Base-by-base conservation (phyloP, 2,113 vertebrate species). In the Gulo gulo region DNA sequence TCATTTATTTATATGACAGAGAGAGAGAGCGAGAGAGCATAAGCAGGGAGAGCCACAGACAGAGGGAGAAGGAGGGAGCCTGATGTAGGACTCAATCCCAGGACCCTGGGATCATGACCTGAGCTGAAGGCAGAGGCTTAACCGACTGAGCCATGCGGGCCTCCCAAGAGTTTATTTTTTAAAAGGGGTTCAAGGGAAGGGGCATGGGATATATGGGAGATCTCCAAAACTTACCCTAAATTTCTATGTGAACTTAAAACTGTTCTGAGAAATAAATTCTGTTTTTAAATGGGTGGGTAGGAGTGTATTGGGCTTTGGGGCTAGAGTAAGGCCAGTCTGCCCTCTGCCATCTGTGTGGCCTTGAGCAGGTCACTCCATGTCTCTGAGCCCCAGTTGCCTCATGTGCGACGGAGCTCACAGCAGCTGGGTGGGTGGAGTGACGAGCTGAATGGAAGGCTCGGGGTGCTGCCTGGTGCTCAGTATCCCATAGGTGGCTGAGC, bases 391-490 rank as follows among this genome's bases (percentile, higher is more conserved):
- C 57, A 11, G 39, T 6, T 47, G 45, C 59, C 69, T 69, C 42
- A 8, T 14, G 31, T 50, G 20, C n/a, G 59, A 95, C 20, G 74
- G 26, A 34, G 18, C 74, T 67, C 18, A 14, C 31, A n/a, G 85
- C 12, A 8, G 4, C 7, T 69, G 42, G 4, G 29, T 26, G 34
- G 74, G 2, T 4, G 42, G 10, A 7, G 7, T 26, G 36, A 63
- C 79, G 29, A 0, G 39, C 16, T 29, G 7, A 9, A 6, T 7
- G 12, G 31, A 67, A 81, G 45, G 24, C 29, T 65, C 34, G 6
- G 4, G 10, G 8, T 12, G 20, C 18, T 0, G 0, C 47, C n/a
- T 36, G 24, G 6, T 69, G 50, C 71, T 10, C 39, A 50, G 47
- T 21, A 11, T 10, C 73, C 50, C 15, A 1, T 2, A 39, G 34